phyloP scores from a whole-genome alignment of 2,113 vertebrate species.

The Psilopsiagon aurifrons region DNA sequence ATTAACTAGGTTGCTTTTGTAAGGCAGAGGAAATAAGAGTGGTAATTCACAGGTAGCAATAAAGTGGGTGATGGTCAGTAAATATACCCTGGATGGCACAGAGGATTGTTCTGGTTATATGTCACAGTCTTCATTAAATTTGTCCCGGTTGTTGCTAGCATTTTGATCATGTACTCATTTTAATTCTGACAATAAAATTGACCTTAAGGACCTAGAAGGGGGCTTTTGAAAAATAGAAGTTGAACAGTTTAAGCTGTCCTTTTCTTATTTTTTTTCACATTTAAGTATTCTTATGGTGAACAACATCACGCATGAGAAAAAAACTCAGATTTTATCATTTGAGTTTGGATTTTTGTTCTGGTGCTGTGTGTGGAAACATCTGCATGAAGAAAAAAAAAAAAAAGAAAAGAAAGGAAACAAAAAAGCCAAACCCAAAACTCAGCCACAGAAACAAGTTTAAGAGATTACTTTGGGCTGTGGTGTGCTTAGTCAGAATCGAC shows the following conservation, averaged over 20 bases:
- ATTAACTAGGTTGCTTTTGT: not conserved
- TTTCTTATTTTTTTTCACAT: not conserved
- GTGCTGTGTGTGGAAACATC: not conserved
- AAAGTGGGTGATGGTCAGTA: not conserved
- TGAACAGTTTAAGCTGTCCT: not conserved
- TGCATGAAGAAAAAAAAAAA: not conserved
- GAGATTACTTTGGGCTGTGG: not conserved
- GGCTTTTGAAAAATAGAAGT: not conserved
- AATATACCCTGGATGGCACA: not conserved
- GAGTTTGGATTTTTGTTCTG: not conserved
- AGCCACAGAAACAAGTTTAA: not conserved
- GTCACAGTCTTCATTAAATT: conserved; percentile 25
- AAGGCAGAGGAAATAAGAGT: not conserved
- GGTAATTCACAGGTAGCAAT: not conserved
- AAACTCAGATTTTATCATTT: not conserved
- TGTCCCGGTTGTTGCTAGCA: not conserved
- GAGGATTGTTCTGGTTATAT: conserved; percentile 12
- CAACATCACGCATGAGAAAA: not conserved
- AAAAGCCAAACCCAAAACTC: not conserved
- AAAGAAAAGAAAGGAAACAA: not conserved
- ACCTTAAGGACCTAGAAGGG: not conserved
- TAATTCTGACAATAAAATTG: not conserved
- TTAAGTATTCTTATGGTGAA: not conserved
- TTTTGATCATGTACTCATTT: not conserved
- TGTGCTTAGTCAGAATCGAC: not conserved